phyloP scores from a whole-genome alignment of 2,797 vertebrate genomes.

The Chaetodon trifasciatus region DNA sequence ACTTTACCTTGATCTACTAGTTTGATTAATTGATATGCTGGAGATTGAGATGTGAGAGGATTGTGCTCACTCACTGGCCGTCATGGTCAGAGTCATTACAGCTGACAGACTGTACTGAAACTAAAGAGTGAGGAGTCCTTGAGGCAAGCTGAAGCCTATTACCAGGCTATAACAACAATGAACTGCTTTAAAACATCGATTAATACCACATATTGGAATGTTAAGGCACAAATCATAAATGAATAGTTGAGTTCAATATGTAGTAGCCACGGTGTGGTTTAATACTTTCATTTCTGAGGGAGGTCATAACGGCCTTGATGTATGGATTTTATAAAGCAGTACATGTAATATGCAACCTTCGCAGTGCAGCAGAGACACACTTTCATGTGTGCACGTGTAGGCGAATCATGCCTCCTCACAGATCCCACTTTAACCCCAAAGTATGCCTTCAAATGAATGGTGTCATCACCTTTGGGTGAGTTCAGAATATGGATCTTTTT shows the following conservation, averaged over 20 bases:
- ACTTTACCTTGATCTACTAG: conserved; percentile 68
- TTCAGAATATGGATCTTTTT: conserved; percentile 55
- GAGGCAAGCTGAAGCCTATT: conserved; percentile 60
- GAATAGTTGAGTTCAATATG: conserved; percentile 5
- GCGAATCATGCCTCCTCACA: conserved; percentile 46
- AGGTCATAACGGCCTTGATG: conserved; percentile 26
- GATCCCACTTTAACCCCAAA: conserved; percentile 43
- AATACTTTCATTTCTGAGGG: conserved; percentile 39
- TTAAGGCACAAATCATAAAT: conserved; percentile 31
- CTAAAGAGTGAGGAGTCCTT: conserved; percentile 69
- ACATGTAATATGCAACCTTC: conserved; percentile 3
- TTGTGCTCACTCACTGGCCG: conserved; percentile 49
- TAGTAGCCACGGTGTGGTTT: conserved; percentile 14
- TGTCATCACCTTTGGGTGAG: conserved; percentile 38
- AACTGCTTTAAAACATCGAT: conserved; percentile 51
- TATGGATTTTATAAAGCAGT: conserved; percentile 25
- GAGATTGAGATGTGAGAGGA: conserved; percentile 64
- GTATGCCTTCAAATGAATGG: conserved; percentile 50
- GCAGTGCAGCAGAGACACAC: conserved; percentile 7
- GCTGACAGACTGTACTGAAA: conserved; percentile 52
- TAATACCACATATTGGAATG: conserved; percentile 47
- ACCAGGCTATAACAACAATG: conserved; percentile 61
- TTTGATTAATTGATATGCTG: conserved; percentile 66
- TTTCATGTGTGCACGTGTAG: conserved; percentile 1
- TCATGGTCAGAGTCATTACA: conserved; percentile 60